phyloP scores from a whole-genome alignment of 2,888 invertebrate genomes.

The Eristalis pertinax region DNA sequence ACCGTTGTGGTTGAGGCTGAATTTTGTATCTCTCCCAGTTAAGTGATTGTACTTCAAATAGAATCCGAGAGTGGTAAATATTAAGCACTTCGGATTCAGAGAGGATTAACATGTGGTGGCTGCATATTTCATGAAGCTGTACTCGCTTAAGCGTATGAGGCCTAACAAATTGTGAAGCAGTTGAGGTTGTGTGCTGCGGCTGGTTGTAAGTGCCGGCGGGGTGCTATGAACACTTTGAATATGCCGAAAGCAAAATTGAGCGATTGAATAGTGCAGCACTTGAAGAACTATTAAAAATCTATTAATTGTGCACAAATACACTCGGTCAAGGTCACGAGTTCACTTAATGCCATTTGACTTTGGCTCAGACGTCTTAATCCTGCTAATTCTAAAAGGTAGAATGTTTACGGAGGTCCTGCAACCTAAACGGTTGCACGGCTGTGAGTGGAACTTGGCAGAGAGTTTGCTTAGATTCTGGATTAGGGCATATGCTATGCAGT shows the following conservation, averaged over 20 bases:
- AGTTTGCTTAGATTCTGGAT: too few relatives aligned
- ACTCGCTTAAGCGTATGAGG: neutral
- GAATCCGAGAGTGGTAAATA: neutral
- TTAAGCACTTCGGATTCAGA: neutral
- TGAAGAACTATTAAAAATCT: neutral
- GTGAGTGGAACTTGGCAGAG: too few relatives aligned
- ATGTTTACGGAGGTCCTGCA: too few relatives aligned
- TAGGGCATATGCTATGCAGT: too few relatives aligned
- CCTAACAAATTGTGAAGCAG: neutral
- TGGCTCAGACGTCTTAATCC: too few relatives aligned
- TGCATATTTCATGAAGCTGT: neutral
- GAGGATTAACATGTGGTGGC: neutral
- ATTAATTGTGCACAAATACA: too few relatives aligned
- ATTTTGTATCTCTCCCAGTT: conserved; percentile 18
- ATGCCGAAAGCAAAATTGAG: too few relatives aligned
- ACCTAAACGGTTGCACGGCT: too few relatives aligned
- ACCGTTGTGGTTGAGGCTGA: conserved; percentile 21
- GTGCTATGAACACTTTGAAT: neutral
- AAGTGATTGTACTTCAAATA: conserved; percentile 5
- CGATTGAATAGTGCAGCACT: neutral
- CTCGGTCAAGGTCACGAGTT: too few relatives aligned
- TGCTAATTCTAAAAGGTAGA: too few relatives aligned
- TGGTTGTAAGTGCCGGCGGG: neutral
- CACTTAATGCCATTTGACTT: too few relatives aligned
- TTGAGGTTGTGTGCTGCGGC: neutral